Base-by-base conservation (phyloP, 1,140 invertebrate species). In the Hylaeus anthracinus region DNA sequence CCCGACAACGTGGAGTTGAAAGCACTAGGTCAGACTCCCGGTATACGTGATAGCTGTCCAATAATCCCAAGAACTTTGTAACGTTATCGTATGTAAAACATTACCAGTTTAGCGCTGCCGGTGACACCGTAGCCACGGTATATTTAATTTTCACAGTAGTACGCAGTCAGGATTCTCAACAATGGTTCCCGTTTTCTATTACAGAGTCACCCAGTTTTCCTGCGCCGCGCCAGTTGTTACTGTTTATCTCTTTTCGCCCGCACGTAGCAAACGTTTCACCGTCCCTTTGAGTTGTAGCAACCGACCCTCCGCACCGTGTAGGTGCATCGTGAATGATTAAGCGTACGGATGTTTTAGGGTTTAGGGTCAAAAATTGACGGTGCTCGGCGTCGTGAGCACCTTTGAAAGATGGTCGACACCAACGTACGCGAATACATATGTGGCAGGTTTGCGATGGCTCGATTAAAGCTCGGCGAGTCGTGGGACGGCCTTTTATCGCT, bases 401-500 rank as follows among this genome's bases (percentile, higher is more conserved):
- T 60, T n/a, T 55, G 60, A 83, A 60, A 83, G 73, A 71, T 75
- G 78, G 66, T 72, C 72, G 77, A 78, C 56, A 45, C 63, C 41
- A 61, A 41, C 43, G 63, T 66, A 61, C 58, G n/a, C 72, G 80
- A 71, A 71, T 66, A 83, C 63, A 63, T 64, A 51, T 84, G 80
- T 77, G 77, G 15, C 80, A 37, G 58, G 8, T 65, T 65, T 9
- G 26, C 53, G 9, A n/a, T 61, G 56, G 51, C 12, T 55, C 81
- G 82, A 84, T 83, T 78, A 72, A 84, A 72, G 81, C 81, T 43
- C 74, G 63, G 37, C 66, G 80, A 82, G 56, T 82, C 82, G 67
- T 58, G 48, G 9, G 56, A 56, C 14, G 26, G n/a, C 41, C 53
- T 48, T 78, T 84, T 84, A 64, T 83, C 69, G 74, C 61, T 3